Evolutionary conservation across 2,888 invertebrate species (phyloP), one percentile per base, ranked within the genome.

Genomic region (Drosophila hamatofila): DNA sequence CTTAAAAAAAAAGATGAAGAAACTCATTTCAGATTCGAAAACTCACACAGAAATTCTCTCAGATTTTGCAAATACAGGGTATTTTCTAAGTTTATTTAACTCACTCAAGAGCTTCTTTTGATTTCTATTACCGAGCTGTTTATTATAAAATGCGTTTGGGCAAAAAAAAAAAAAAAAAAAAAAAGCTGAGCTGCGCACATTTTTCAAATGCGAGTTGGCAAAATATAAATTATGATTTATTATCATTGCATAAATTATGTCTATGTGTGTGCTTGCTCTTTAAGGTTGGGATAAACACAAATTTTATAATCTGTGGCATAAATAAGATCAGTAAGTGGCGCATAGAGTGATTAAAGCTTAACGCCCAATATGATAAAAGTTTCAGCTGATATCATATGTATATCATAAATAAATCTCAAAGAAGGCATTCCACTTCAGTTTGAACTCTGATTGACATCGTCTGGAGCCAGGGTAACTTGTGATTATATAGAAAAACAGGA

Each of bases 221-320:
- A 52, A 39, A 69, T 54, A 65, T 62, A 49, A 49, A 30, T 30
- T 4, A 16, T 21, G 39, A 62, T 71, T 75, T 71, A 71, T 59
- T 55, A 39, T 55, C 12, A 27, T 30, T 48, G 48, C 48, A 48
- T 48, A 30, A 48, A 48, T 48, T 48, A 48, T 30, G 12, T 18
- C 12, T 30, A 12, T n/a, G 46, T 23, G 8, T 21, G 23, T 23
- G 16, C 16, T 1, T n/a, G 5, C n/a, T 27, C 27, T 27, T 25
- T 11, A 5, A n/a, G 5, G 2, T 11, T 27, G 27, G n/a, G 12
- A n/a, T 30, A 11, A n/a, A 30, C 49, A 12, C 2, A 57, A 72
- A 56, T 54, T 59, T 37, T 41, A 5, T 42, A 60, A 56, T 23
- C n/a, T 33, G 30, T 21, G 41, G 27, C 9, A 42, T 30, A 2